Evolutionary conservation across 1,140 invertebrate species (phyloP).

Genomic region (Homarus americanus): DNA sequence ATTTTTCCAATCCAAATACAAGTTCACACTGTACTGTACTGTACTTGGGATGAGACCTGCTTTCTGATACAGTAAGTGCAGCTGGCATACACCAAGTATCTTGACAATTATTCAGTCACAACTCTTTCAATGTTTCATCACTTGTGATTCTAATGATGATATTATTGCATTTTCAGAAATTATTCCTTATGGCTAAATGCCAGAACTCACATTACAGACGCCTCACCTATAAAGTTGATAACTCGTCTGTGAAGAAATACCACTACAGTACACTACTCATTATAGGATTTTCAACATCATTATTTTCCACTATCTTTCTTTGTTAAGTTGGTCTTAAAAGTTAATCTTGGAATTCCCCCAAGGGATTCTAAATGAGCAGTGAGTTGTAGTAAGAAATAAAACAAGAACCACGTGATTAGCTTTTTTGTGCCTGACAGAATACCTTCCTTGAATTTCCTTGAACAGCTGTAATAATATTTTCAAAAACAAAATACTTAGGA

Average conservation of each 20-base stretch:
- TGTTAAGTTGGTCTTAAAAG: background rate
- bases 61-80: constrained; percentile 42
- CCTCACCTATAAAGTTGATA: constrained; percentile 1
- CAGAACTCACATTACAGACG: constrained; percentile 36
- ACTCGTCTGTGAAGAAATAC: background rate
- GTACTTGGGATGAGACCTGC: constrained; percentile 34
- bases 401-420: background rate
- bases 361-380: background rate
- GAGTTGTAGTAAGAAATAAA: background rate
- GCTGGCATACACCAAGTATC: constrained; percentile 14
- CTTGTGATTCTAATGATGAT: constrained; percentile 32
- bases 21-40: constrained; percentile 19
- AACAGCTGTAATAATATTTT: background rate
- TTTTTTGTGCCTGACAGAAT: background rate
- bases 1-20: constrained; percentile 33
- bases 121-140: constrained; percentile 22
- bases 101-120: background rate
- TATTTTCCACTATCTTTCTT: background rate
- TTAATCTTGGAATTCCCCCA: background rate
- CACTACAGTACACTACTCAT: background rate
- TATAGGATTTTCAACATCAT: background rate
- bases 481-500: background rate
- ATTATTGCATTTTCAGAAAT: constrained; percentile 39
- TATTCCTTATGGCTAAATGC: constrained; percentile 21
- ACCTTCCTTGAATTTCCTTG: background rate